Evolutionary conservation across 2,113 vertebrate genomes (phyloP), one percentile per base, ranked within the genome.

Genomic region (Peucedramus taeniatus): DNA sequence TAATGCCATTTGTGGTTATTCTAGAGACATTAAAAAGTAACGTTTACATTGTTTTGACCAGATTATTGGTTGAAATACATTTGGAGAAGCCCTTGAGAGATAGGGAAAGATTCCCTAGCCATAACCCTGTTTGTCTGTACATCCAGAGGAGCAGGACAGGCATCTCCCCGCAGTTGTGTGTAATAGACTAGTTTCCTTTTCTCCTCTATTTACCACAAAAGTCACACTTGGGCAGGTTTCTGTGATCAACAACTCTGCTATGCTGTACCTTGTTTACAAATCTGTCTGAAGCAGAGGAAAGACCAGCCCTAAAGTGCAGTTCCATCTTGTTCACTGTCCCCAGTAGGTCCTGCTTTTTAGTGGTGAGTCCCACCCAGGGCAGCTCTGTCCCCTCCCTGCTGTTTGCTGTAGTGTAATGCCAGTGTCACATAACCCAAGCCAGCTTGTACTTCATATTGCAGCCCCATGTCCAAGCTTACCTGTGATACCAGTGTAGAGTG

Each of bases 41-140:
- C n/a, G 57, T 89, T 97, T 97, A 95, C 94, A 94, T 95, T 96
- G 59, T 96, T 96, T 82, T 97, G 92, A 90, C 87, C 96, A 95
- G 94, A 22, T 87, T 84, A 83, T 84, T 96, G 96, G 95, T 96
- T 95, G 74, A 96, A 96, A 93, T 80, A 61, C 0, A 0, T 57
- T 30, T 69, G 84, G 93, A 84, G 89, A 66, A 93, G 83, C 91
- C 82, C 89, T 90, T 16, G 75, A 74, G 77, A 87, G 53, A 64
- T 28, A 72, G 3, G 72, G 93, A 49, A 68, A 5, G 64, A 20
- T 66, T 70, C 51, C 81, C n/a, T 45, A 90, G 93, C 92, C 92
- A 76, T 85, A 91, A 77, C 61, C 45, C 27, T 53, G 7, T 51
- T 30, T 82, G 83, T 60, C 10, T 37, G 15, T 53, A 77, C 7